These are phyloP conservation scores for Peromyscus maniculatus DNA, from an alignment of 2,113 vertebrate genomes.

Conservation along the genomic window DNA sequence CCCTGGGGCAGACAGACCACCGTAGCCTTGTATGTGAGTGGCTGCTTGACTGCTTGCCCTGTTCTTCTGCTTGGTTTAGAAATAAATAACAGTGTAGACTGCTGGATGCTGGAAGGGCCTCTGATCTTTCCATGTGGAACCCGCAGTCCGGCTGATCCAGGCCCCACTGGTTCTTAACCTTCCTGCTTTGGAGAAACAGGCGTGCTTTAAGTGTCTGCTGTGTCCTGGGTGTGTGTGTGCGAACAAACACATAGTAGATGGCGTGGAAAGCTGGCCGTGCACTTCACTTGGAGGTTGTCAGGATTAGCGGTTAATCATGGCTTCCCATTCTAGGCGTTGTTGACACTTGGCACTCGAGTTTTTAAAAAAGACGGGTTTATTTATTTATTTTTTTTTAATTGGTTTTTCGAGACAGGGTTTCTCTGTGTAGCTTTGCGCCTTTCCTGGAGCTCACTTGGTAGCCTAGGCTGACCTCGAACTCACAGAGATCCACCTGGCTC, in stretches of 20 bases:
- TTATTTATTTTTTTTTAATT: too few relatives aligned
- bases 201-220: neutral
- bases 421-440: too few relatives aligned
- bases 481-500: too few relatives aligned
- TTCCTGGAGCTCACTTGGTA: too few relatives aligned
- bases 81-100: fast-evolving
- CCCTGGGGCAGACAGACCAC: too few relatives aligned
- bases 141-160: fast-evolving
- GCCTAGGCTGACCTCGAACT: too few relatives aligned
- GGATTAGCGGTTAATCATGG: neutral
- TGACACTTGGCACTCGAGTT: neutral
- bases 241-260: fast-evolving
- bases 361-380: neutral
- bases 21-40: fast-evolving
- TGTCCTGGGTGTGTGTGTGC: neutral
- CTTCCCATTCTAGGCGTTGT: neutral
- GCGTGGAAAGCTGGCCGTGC: neutral
- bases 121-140: neutral
- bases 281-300: fast-evolving
- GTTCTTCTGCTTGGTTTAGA: neutral
- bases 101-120: neutral
- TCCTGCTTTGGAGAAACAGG: fast-evolving
- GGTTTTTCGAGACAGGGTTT: too few relatives aligned
- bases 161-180: fast-evolving
- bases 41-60: neutral